Base-by-base conservation (phyloP, 2,797 vertebrate species). In the Mus spretus region DNA sequence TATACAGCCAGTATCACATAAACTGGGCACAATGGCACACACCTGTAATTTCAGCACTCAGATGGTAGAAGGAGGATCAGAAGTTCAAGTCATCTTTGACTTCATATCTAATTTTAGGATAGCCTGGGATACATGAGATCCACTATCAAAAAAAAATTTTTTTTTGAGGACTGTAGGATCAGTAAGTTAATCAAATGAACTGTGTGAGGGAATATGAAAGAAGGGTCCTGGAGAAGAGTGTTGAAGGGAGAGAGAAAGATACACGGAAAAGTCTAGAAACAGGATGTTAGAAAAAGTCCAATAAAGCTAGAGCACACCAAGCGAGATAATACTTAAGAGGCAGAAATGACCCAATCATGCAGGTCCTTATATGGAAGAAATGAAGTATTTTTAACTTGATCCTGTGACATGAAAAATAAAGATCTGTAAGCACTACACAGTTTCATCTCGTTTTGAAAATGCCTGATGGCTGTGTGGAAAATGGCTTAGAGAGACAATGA, bases 361-460 rank as follows among this genome's bases (percentile, higher is more conserved):
- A 75, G 34, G 3, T 9, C 28, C 63, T 94, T 86, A 24, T 83
- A 34, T 55, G 84, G 74, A 85, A 75, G 83, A 92, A 40, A 67
- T 84, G 57, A 87, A 78, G 61, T 67, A 88, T 67, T 87, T 88
- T 82, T 34, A 91, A 89, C 37, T 95, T 92, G 26, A 89, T 72
- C 3, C 74, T 85, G 4, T 61, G 67, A 95, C 75, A 74, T 53
- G 50, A 95, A 57, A 94, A 80, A 37, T 14, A 82, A 88, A 90
- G 55, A 65, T 8, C 24, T 75, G 84, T 85, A 92, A 90, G 93
- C 1, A 92, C 59, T 81, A 47, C 20, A 92, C 34, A 12, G 20
- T 81, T 85, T 89, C 28, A 90, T 61, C 20, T 90, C 28, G 37
- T 87, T 93, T 91, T 85, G 92, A 93, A 97, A 89, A 70, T 28